A percentile compares a stretch with the other conserved stretches of the same genome.
phyloP scores from a whole-genome alignment of 2,888 invertebrate genomes.

The Pristionchus maxplancki region DNA sequence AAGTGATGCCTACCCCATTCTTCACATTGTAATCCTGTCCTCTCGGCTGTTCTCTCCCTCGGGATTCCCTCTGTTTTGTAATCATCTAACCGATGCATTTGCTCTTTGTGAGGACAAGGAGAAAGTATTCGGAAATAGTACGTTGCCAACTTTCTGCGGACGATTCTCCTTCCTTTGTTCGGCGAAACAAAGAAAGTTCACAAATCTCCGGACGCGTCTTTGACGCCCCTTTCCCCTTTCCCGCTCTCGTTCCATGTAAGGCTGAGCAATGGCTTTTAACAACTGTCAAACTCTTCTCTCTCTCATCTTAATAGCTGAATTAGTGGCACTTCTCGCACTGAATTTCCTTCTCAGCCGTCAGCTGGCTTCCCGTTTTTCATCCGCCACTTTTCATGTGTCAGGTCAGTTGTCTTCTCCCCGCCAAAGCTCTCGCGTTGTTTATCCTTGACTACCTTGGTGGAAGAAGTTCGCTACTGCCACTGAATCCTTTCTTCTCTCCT shows the following conservation, averaged over 20 bases:
- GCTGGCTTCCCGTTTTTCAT: neutral
- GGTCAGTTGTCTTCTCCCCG: neutral
- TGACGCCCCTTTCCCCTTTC: no score
- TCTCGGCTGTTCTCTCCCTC: neutral
- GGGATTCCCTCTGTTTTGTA: neutral
- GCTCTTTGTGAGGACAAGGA: no score
- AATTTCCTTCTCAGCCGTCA: neutral
- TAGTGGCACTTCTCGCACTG: neutral
- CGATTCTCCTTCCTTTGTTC: no score
- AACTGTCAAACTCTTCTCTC: neutral
- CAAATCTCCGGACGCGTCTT: no score
- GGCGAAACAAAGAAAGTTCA: no score
- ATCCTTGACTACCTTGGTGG: neutral
- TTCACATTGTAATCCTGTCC: neutral
- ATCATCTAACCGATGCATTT: neutral
- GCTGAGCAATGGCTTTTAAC: no score
- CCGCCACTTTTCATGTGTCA: neutral
- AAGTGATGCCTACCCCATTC: neutral
- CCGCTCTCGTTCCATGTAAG: no score
- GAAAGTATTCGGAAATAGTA: no score
- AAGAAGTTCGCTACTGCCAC: neutral
- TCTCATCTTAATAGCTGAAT: neutral
- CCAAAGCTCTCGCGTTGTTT: neutral
- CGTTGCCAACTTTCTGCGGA: no score
- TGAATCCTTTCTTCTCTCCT: no score